Conservation (phyloP, 2,797 vertebrate species). For the Platyrinchus mystaceus region DNA sequence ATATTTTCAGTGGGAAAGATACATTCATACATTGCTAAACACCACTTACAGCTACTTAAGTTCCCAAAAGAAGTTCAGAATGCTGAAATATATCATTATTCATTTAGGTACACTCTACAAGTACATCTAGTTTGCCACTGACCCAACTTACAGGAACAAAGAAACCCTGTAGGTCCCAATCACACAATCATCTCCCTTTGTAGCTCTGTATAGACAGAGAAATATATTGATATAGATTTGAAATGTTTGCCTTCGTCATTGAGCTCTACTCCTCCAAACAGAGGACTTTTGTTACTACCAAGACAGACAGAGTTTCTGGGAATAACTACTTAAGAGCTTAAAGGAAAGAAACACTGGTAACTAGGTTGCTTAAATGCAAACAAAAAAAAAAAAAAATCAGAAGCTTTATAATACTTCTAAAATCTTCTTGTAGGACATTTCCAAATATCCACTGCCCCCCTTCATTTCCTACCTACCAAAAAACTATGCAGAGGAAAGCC, state of each 20-base stretch:
- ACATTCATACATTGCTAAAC: neutral
- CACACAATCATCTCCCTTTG: neutral
- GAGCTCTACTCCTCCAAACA: neutral
- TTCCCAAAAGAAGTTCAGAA: neutral
- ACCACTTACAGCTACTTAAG: neutral
- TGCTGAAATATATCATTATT: neutral
- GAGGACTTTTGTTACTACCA: neutral
- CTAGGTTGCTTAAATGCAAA: neutral
- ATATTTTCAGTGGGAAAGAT: neutral
- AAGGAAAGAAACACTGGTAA: neutral
- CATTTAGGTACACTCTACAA: neutral
- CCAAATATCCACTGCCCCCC: rapidly evolving
- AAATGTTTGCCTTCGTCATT: neutral
- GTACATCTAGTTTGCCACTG: neutral
- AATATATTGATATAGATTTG: neutral
- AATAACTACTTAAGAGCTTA: neutral
- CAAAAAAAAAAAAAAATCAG: rapidly evolving
- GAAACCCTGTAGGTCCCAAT: neutral
- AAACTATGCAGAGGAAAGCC: neutral
- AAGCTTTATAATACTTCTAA: neutral
- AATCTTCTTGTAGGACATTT: neutral
- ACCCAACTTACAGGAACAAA: neutral
- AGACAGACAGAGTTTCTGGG: neutral
- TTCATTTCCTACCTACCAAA: too few relatives aligned
- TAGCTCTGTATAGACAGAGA: neutral